Evolutionary conservation across 1,140 invertebrate species (phyloP), one percentile per base, ranked within the genome.

Genomic region (Heliothis virescens): DNA sequence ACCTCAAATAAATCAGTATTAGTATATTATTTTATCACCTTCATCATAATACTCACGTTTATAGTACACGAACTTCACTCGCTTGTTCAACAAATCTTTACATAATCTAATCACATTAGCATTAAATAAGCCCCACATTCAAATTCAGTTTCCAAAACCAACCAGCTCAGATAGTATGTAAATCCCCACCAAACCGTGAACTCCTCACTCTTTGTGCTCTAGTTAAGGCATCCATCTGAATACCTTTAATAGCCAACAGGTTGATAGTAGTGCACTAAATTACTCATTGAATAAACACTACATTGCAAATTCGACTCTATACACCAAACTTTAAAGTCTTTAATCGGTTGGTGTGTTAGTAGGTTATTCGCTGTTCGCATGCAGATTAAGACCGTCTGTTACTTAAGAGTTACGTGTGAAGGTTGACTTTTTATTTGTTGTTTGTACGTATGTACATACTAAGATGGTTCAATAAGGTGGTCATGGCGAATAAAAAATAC

Each of bases 191-290:
- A 1, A 55, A 55, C 13, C 53, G 2, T 15, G 21, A 72, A 55
- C n/a, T 57, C 18, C 18, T 34, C 13, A 55, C 26, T 78, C 53
- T 73, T 82, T 82, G 77, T 82, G 50, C 41, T 73, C 73, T 74
- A 76, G 78, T 82, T 79, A 79, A 72, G 57, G 72, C 55, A 63
- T 80, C 62, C 55, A 50, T 59, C 21, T 74, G 67, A 62, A 79
- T 63, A 75, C 60, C 59, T 79, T 52, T 73, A 80, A 75, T 76
- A 80, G 79, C n/a, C 57, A 74, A 71, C 79, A 80, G 62, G 79
- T 75, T 76, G 63, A 71, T 71, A 76, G 72, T 62, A 57, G 53
- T 69, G 79, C 79, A 79, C 67, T 74, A 59, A 74, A 74, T 79
- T 62, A 67, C 63, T 75, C 18, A 69, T 75, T 80, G 52, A 74